These are phyloP conservation scores for Condylura cristata DNA, from an alignment of 2,113 vertebrate genomes.

Conservation along the genomic window DNA sequence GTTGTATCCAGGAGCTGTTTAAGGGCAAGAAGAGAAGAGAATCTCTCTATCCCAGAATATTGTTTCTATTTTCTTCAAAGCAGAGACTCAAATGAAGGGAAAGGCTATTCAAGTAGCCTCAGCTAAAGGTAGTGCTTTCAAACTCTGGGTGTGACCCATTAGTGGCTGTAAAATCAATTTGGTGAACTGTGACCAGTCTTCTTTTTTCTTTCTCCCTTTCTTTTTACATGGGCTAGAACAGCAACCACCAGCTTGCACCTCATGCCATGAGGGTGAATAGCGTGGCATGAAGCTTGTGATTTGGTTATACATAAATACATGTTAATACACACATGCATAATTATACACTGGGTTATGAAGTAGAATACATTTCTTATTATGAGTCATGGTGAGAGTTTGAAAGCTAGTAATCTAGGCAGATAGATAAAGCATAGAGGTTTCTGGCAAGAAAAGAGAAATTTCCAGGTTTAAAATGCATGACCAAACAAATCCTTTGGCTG, in stretches of 20 bases:
- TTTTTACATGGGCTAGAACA: neutral
- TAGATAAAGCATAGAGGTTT: constrained; percentile 8
- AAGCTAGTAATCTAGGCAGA: neutral
- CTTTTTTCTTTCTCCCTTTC: neutral
- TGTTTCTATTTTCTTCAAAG: constrained; percentile 35
- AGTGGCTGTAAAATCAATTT: neutral
- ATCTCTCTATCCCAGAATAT: neutral
- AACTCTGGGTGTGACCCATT: constrained; percentile 32
- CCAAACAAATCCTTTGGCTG: constrained; percentile 24
- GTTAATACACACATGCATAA: neutral
- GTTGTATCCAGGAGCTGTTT: neutral
- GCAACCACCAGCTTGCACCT: neutral
- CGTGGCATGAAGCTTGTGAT: neutral
- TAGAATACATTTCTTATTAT: constrained; percentile 23
- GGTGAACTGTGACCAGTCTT: neutral
- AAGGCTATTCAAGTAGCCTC: neutral
- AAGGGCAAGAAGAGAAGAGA: neutral
- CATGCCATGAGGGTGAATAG: neutral
- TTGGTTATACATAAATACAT: neutral
- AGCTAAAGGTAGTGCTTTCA: neutral
- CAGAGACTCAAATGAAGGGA: constrained; percentile 26
- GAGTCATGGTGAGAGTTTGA: neutral
- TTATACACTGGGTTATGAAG: neutral
- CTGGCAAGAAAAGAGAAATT: neutral
- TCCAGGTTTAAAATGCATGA: constrained; percentile 21